Evolutionary conservation across 1,140 invertebrate species (phyloP).

Genomic region (Drosophila rhopaloa): DNA sequence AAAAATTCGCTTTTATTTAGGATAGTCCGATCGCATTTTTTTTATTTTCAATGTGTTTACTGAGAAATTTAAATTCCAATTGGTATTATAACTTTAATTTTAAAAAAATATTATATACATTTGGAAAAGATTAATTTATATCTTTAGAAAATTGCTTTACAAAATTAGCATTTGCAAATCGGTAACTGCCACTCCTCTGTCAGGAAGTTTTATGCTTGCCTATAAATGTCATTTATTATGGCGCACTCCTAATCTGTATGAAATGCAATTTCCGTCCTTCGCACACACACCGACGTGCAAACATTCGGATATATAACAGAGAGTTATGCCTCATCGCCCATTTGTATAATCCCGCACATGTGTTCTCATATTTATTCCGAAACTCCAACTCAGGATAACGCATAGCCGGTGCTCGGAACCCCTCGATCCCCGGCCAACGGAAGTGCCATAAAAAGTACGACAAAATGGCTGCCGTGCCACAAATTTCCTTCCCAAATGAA

Average conservation of each 20-base stretch:
- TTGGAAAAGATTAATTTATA: conserved; percentile 8
- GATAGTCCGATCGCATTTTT: too few relatives aligned
- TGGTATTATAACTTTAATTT: too few relatives aligned
- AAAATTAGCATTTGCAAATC: conserved; percentile 14
- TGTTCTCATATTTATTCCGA: conserved; percentile 67
- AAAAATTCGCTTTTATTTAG: too few relatives aligned
- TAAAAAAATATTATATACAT: not conserved
- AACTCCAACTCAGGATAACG: conserved; percentile 44
- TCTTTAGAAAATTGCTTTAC: not conserved
- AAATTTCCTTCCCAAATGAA: conserved; percentile 43
- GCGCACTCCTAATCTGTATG: conserved; percentile 63
- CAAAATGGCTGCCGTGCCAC: conserved; percentile 52
- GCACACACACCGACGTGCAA: not conserved
- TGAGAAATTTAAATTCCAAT: too few relatives aligned
- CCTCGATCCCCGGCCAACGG: conserved; percentile 10
- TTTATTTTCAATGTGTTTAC: too few relatives aligned
- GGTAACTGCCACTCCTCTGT: not conserved
- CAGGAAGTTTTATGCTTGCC: conserved; percentile 42
- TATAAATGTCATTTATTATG: conserved; percentile 78
- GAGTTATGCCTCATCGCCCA: conserved; percentile 53
- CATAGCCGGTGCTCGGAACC: conserved; percentile 22
- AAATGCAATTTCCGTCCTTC: conserved; percentile 72
- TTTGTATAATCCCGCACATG: conserved; percentile 75
- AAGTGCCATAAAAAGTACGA: conserved; percentile 68
- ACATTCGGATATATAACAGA: conserved; percentile 5